Conservation (phyloP, 2,888 invertebrate species). For the Ennomos fuscantarius region DNA sequence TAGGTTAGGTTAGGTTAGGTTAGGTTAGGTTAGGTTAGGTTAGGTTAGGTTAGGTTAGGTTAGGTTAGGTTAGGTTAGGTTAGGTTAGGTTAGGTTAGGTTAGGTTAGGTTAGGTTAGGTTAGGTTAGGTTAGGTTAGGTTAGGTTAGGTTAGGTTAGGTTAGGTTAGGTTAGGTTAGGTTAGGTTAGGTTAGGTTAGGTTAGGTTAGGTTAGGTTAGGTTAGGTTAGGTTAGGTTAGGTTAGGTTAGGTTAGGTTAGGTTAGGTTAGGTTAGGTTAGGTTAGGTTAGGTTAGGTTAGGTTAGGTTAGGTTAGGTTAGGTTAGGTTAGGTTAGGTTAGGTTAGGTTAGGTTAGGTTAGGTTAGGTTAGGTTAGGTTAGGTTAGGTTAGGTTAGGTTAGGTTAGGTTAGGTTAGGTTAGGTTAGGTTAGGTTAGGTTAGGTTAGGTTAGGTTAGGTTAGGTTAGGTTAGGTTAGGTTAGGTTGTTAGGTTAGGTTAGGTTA, state of each 20-base stretch:
- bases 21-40: too few species aligned
- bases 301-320: slow-evolving; percentile 29
- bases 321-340: slow-evolving; percentile 24
- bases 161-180: slow-evolving; percentile 22
- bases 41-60: slow-evolving; percentile 29
- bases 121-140: slow-evolving; percentile 31
- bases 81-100: too few species aligned
- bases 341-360: too few species aligned
- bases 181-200: slow-evolving; percentile 31
- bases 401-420: too few species aligned
- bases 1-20: slow-evolving; percentile 11
- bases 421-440: slow-evolving; percentile 22
- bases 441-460: slow-evolving; percentile 31
- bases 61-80: slow-evolving; percentile 24
- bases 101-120: slow-evolving; percentile 22
- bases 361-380: slow-evolving; percentile 22
- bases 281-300: too few species aligned
- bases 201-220: background rate
- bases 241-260: slow-evolving; percentile 30
- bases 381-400: slow-evolving; percentile 31
- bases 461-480: background rate
- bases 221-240: slow-evolving; percentile 4
- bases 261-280: slow-evolving; percentile 13
- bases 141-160: too few species aligned
- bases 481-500: too few species aligned